A percentile compares a stretch with the other conserved stretches of the same genome.
Evolutionary conservation across 2,113 vertebrate genomes (phyloP).

Genomic region (Phaetusa simplex): DNA sequence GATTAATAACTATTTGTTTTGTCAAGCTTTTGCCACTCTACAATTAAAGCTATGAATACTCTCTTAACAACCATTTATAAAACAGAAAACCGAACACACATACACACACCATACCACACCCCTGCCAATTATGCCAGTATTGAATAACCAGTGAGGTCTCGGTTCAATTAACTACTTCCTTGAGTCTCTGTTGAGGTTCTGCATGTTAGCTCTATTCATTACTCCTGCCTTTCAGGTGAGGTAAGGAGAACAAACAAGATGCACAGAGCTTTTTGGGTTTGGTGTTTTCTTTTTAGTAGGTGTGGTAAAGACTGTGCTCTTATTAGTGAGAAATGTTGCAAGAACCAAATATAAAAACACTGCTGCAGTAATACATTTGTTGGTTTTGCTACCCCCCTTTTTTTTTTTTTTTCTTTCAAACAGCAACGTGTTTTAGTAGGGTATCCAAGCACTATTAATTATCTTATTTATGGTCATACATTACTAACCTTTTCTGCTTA

Average conservation of each 20-base stretch:
- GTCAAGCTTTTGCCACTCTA: neutral
- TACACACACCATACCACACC: neutral
- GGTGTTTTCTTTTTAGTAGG: neutral
- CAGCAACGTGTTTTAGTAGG: neutral
- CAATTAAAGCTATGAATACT: neutral
- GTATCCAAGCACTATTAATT: neutral
- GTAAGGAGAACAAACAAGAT: neutral
- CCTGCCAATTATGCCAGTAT: neutral
- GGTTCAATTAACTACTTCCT: neutral
- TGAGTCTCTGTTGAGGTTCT: neutral
- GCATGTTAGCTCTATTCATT: neutral
- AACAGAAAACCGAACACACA: neutral
- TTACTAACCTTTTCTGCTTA: neutral
- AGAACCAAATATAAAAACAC: neutral
- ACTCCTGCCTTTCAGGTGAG: neutral
- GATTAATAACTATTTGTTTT: neutral
- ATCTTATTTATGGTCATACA: neutral
- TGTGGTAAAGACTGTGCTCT: neutral
- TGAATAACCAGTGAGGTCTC: neutral
- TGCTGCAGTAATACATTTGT: neutral
- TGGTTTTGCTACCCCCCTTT: neutral
- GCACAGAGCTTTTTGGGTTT: neutral
- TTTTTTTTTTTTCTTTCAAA: neutral
- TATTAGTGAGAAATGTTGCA: neutral
- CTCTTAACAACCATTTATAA: neutral